Evolutionary conservation across 2,888 invertebrate species (phyloP).

Genomic region (Cheilosia pagana): DNA sequence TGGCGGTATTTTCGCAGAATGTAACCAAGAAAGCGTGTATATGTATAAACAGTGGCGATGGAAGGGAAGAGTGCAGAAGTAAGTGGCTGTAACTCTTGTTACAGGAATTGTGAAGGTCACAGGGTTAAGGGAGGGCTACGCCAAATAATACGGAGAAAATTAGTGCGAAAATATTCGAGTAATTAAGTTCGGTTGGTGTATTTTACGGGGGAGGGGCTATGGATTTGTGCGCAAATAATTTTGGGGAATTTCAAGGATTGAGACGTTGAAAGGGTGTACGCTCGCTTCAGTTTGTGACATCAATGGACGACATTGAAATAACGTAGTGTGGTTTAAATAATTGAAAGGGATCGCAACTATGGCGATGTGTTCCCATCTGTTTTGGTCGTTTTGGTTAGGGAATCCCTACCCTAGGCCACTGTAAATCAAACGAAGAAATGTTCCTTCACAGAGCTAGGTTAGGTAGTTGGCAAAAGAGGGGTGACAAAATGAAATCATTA

Average conservation of each 20-base stretch:
- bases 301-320: too few species aligned
- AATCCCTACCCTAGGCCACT: too few species aligned
- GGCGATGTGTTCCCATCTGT: too few species aligned
- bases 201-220: background rate
- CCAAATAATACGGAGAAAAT: slow-evolving; percentile 53
- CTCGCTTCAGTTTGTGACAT: too few species aligned
- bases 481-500: too few species aligned
- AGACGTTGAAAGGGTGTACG: background rate
- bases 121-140: slow-evolving; percentile 29
- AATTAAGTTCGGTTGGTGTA: slow-evolving; percentile 38
- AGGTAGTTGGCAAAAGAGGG: too few species aligned
- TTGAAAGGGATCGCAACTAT: too few species aligned
- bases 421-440: too few species aligned
- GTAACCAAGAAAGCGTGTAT: background rate
- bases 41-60: background rate
- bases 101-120: slow-evolving; percentile 62
- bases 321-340: too few species aligned
- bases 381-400: too few species aligned
- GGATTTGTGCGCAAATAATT: slow-evolving; percentile 1
- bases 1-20: background rate
- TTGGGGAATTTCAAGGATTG: slow-evolving; percentile 23
- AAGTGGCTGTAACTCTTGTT: slow-evolving; percentile 61
- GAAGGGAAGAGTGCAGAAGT: background rate
- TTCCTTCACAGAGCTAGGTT: too few species aligned
- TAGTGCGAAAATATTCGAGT: slow-evolving; percentile 57